These are phyloP conservation scores for Sinhomidia bicolor DNA, from an alignment of 2,888 invertebrate genomes.

Conservation along the genomic window DNA sequence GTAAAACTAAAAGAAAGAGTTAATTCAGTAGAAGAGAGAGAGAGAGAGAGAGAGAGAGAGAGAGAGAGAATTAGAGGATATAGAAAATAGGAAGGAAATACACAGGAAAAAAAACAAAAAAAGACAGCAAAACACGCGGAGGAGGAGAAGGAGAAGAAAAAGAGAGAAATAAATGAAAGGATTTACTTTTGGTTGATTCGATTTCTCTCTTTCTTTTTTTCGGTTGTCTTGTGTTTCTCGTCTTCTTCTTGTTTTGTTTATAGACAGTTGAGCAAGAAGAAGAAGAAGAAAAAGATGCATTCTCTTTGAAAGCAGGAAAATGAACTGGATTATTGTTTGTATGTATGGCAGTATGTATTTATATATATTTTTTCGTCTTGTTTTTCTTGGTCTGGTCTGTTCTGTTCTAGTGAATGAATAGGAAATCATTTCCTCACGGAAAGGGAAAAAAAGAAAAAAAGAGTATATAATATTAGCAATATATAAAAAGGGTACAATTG, in stretches of 20 bases:
- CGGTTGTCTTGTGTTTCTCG: no score
- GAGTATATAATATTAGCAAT: no score
- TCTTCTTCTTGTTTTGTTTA: neutral
- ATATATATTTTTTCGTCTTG: no score
- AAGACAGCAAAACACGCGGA: no score
- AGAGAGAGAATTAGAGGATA: conserved; percentile 8
- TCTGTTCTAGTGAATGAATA: neutral
- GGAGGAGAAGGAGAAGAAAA: neutral
- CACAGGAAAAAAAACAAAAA: neutral
- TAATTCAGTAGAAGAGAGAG: conserved; percentile 38
- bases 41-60: no score
- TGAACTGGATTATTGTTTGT: conserved; percentile 7
- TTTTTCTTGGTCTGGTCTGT: neutral
- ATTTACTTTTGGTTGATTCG: conserved; percentile 42
- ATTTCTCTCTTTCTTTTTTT: neutral
- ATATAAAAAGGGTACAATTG: neutral
- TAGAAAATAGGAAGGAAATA: conserved; percentile 22
- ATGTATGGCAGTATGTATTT: no score
- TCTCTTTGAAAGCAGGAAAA: conserved; percentile 1
- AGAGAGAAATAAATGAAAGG: conserved; percentile 11
- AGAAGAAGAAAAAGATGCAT: neutral
- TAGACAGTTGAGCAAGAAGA: neutral
- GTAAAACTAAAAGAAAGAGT: conserved; percentile 27
- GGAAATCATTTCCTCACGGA: conserved; percentile 21
- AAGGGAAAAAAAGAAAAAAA: no score